phyloP scores from a whole-genome alignment of 2,113 vertebrate species.

The Lophura nycthemera region DNA sequence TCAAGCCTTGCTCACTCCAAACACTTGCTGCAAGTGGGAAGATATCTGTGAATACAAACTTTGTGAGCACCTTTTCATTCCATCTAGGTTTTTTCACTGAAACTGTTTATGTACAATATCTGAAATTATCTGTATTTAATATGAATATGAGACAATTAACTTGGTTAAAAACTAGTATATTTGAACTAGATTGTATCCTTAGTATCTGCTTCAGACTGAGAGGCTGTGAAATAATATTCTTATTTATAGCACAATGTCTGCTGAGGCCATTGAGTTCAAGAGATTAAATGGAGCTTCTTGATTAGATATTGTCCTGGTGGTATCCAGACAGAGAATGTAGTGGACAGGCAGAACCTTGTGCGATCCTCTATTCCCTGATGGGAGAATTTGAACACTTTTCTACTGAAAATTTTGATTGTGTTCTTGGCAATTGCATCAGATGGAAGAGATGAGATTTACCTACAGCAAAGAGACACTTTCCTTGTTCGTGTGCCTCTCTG shows the following conservation, averaged over 20 bases:
- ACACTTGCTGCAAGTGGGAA: background rate
- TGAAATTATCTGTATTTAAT: background rate
- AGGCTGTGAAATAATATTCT: background rate
- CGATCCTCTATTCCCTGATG: background rate
- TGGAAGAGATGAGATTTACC: background rate
- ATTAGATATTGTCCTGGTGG: background rate
- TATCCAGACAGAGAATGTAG: background rate
- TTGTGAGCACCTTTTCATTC: background rate
- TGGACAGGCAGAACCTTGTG: background rate
- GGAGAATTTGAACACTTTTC: background rate
- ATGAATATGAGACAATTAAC: background rate
- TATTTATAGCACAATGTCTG: background rate
- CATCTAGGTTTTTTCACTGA: background rate
- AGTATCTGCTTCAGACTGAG: background rate
- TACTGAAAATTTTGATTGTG: accelerated
- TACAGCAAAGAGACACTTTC: background rate
- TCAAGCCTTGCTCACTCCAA: background rate
- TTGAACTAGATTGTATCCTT: background rate
- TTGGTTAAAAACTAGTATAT: background rate
- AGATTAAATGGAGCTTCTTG: background rate
- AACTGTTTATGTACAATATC: accelerated
- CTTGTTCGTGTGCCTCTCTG: background rate
- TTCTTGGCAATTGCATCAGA: background rate
- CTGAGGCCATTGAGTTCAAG: background rate
- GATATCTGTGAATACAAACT: background rate